Evolutionary conservation across 2,888 invertebrate species (phyloP).

Genomic region (Parapristionchus giblindavisi): DNA sequence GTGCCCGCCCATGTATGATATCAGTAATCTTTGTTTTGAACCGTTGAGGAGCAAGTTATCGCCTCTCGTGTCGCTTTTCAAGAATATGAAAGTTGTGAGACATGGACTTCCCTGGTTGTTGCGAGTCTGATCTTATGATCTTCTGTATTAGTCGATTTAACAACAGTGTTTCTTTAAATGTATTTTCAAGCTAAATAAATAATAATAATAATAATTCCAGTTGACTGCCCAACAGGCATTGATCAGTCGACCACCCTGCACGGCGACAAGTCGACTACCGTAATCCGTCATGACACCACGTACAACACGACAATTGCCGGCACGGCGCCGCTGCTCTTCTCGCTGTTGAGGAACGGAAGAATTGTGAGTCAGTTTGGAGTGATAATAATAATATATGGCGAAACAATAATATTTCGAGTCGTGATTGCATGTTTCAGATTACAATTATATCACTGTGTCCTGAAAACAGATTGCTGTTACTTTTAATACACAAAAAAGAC

Average conservation of each 20-base stretch:
- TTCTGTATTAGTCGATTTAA: too few species aligned
- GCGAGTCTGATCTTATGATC: neutral
- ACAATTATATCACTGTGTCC: too few species aligned
- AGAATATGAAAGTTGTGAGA: too few species aligned
- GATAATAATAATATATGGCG: neutral
- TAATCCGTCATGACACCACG: neutral
- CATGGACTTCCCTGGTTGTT: neutral
- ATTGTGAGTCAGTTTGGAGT: neutral
- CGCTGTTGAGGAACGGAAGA: conserved; percentile 29
- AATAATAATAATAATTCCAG: too few species aligned
- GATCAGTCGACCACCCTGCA: neutral
- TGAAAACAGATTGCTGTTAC: too few species aligned
- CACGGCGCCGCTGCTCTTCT: conserved; percentile 29
- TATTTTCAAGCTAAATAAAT: neutral
- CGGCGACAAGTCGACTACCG: conserved; percentile 18
- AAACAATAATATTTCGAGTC: neutral
- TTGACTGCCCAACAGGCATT: too few species aligned
- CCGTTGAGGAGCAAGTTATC: too few species aligned
- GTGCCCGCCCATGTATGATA: too few species aligned
- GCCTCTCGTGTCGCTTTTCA: too few species aligned
- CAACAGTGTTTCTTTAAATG: too few species aligned
- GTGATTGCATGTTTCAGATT: neutral
- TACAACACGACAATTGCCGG: too few species aligned
- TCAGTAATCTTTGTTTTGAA: neutral
- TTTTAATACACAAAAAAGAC: too few species aligned